Conservation (phyloP, 2,797 vertebrate genomes). For the Galaxias olidus region DNA sequence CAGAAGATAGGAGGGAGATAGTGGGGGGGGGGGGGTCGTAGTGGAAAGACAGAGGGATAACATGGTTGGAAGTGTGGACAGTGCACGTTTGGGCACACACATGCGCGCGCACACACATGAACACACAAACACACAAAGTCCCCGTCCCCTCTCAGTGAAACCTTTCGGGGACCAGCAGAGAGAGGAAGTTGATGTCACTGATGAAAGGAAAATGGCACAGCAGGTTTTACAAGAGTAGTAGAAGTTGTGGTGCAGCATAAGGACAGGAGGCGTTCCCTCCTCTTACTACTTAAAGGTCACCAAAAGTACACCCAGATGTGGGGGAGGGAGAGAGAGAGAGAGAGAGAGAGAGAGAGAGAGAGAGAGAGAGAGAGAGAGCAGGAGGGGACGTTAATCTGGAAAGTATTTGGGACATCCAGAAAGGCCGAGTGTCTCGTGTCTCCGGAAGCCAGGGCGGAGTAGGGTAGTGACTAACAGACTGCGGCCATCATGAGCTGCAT, state of each 20-base stretch:
- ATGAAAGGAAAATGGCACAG: conserved; percentile 6
- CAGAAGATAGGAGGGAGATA: conserved; percentile 48
- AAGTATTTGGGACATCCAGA: conserved; percentile 10
- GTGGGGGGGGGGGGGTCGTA: conserved; percentile 25
- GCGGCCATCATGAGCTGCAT: conserved; percentile 33
- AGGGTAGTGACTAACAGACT: conserved; percentile 36
- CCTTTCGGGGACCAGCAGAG: background rate
- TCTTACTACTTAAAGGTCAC: conserved; percentile 10
- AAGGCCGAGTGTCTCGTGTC: background rate
- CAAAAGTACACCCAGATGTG: conserved; percentile 22
- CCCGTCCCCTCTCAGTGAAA: background rate
- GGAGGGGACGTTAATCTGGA: conserved; percentile 51
- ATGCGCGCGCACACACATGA: background rate
- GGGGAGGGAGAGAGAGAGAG: conserved; percentile 5
- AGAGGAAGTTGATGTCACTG: background rate
- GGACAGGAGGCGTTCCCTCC: background rate
- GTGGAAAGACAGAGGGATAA: conserved; percentile 29
- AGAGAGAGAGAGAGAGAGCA: conserved; percentile 18
- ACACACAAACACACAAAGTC: conserved; percentile 1
- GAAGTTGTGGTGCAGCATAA: conserved; percentile 5
- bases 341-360: conserved; percentile 4
- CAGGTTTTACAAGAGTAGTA: background rate
- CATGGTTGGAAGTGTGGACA: conserved; percentile 26
- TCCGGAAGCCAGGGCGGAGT: background rate
- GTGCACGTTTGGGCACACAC: background rate